These are phyloP conservation scores for Sebastes miniatus DNA, from an alignment of 2,797 vertebrate genomes.

Conservation along the genomic window DNA sequence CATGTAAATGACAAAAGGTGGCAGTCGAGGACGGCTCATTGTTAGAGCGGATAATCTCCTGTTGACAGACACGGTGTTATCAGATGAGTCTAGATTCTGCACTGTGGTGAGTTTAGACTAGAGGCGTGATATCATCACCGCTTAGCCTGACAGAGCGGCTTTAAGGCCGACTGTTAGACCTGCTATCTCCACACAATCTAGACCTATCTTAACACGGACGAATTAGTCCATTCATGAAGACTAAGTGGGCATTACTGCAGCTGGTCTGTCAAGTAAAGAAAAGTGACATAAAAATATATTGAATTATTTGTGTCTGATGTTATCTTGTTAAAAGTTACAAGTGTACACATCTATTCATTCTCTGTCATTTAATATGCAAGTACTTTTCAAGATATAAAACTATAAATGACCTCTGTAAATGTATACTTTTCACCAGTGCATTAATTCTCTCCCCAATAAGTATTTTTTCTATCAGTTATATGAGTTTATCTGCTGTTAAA, in stretches of 20 bases:
- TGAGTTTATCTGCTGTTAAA: not conserved
- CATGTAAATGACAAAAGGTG: constrained; percentile 7
- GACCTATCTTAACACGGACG: constrained; percentile 35
- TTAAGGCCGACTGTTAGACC: constrained; percentile 1
- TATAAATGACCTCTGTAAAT: not conserved
- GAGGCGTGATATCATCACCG: constrained; percentile 37
- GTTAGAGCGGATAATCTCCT: constrained; percentile 53
- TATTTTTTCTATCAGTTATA: not conserved
- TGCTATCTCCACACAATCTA: constrained; percentile 41
- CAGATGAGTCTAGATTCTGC: constrained; percentile 49
- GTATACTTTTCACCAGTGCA: not conserved
- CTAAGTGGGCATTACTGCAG: constrained; percentile 21
- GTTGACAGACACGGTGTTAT: constrained; percentile 60
- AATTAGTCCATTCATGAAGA: constrained; percentile 26
- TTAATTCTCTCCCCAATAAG: not conserved
- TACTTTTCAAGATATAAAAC: not conserved
- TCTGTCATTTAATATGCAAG: not conserved
- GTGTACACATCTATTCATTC: accelerated
- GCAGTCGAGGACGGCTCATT: not conserved
- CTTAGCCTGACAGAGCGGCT: constrained; percentile 18
- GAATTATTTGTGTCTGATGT: not conserved
- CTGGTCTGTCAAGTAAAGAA: not conserved
- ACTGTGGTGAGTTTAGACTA: constrained; percentile 29
- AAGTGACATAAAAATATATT: not conserved
- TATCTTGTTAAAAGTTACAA: not conserved